Conservation (phyloP, 1,140 invertebrate species). For the Lineus longissimus region DNA sequence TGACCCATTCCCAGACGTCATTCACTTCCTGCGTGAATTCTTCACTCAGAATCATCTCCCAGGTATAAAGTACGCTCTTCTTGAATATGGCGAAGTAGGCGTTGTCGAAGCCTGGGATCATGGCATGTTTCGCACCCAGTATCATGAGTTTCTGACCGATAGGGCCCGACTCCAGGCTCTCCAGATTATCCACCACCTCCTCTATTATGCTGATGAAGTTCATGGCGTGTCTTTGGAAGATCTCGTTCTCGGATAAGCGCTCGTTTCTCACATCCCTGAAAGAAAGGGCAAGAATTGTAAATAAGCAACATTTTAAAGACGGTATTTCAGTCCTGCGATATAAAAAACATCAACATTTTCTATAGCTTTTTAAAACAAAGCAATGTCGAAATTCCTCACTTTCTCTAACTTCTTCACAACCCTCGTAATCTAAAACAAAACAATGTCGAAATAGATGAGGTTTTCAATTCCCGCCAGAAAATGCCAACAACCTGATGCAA, state of each 20-base stretch:
- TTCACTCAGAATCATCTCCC: slow-evolving; percentile 33
- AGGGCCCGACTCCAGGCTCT: slow-evolving; percentile 18
- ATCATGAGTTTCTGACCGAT: slow-evolving; percentile 28
- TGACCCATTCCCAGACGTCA: slow-evolving; percentile 27
- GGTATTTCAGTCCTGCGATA: not conserved
- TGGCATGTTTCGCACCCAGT: slow-evolving; percentile 34
- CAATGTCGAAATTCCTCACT: too few species aligned
- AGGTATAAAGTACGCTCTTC: slow-evolving; percentile 33
- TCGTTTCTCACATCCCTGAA: slow-evolving; percentile 22
- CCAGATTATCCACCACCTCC: slow-evolving; percentile 31
- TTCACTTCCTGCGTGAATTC: slow-evolving; percentile 34
- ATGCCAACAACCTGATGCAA: too few species aligned
- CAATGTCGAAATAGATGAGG: too few species aligned
- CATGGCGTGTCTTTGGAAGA: slow-evolving; percentile 27
- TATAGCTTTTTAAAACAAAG: too few species aligned
- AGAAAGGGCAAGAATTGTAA: slow-evolving; percentile 4
- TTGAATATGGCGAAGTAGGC: slow-evolving; percentile 31
- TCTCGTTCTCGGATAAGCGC: slow-evolving; percentile 14
- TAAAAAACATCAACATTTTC: not conserved
- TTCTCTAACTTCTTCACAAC: too few species aligned
- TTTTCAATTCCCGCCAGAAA: too few species aligned
- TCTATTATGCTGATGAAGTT: slow-evolving; percentile 34
- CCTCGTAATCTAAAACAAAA: too few species aligned
- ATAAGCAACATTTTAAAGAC: not conserved
- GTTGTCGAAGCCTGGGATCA: slow-evolving; percentile 28